Base-by-base conservation (phyloP, 1,140 invertebrate species). In the Eciton burchellii region DNA sequence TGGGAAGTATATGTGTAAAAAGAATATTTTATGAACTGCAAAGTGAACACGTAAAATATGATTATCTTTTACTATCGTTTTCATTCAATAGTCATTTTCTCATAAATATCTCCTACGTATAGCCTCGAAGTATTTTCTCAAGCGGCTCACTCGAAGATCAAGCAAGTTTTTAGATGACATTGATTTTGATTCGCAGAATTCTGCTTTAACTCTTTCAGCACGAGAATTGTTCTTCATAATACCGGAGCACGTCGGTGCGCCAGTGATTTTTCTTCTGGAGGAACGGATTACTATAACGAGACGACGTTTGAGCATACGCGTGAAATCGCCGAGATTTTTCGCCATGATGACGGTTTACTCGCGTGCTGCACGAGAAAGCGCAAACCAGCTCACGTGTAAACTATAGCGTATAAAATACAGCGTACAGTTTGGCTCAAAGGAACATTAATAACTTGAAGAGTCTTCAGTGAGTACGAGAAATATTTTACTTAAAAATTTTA, bases 171-270 rank as follows among this genome's bases (percentile, higher is more conserved):
- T 79, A 49, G 68, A 21, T 70, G 62, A 70, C 74, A 79, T 56
- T 45, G 63, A 79, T 79, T 49, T 79, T 79, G 49, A 79, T 79
- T 49, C 56, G 43, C 65, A 56, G 12, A 79, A 56, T 68, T 79
- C 35, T 5, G n/a, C 65, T 43, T 54, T 43, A 79, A 79, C 74
- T 68, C 68, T 57, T 16, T 41, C 11, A 47, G 43, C 74, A 56
- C 19, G 74, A 77, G 54, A 62, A 68, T 47, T 66, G 74, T 29
- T 21, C 29, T 68, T 68, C 21, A 63, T 16, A 68, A 79, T 63
- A 56, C 68, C 68, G 56, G 68, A 70, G 63, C 66, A 26, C 24
- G 63, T 76, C 35, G 21, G 73, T 65, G 41, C 49, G n/a, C 49
- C 16, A 57, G 35, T 35, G 35, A 79, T 66, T 77, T 79, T 26